Evolutionary conservation across 2,888 invertebrate species (phyloP).

Genomic region (Capitulum mitella): DNA sequence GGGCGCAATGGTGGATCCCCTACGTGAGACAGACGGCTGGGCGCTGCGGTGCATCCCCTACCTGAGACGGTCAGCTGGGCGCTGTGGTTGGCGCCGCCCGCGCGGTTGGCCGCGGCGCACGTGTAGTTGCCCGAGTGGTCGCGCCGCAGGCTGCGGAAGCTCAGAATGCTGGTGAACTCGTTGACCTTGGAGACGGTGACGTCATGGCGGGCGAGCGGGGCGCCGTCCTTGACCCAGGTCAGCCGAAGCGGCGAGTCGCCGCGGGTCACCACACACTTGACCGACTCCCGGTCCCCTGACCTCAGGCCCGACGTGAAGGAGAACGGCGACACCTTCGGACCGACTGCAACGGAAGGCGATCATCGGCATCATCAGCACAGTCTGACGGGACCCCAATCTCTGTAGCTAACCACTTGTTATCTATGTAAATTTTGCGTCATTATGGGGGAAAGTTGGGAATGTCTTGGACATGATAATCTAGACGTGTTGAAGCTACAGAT

Average conservation of each 20-base stretch:
- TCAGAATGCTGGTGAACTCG: constrained; percentile 45
- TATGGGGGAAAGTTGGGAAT: no score
- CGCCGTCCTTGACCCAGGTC: constrained; percentile 50
- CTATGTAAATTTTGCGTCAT: no score
- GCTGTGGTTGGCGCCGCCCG: constrained; percentile 46
- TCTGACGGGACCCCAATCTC: no score
- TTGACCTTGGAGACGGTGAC: constrained; percentile 40
- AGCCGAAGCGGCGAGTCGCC: constrained; percentile 49
- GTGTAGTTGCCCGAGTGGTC: constrained; percentile 51
- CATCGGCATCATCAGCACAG: no score
- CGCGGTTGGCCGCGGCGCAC: constrained; percentile 49
- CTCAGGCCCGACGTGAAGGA: constrained; percentile 42
- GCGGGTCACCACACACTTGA: constrained; percentile 47
- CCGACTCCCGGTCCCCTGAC: constrained; percentile 44
- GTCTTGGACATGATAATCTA: no score
- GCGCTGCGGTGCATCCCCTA: constrained; percentile 15
- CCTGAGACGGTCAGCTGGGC: constrained; percentile 46
- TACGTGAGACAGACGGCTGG: constrained; percentile 39
- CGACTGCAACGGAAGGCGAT: constrained; percentile 41
- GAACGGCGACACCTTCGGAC: constrained; percentile 46
- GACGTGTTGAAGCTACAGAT: no score
- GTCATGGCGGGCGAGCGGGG: constrained; percentile 46
- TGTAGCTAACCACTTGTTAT: no score
- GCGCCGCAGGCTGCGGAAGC: constrained; percentile 49
- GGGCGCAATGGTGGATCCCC: constrained; percentile 44